Conservation (phyloP, 2,797 vertebrate species). For the Mormyrops boulengeri region DNA sequence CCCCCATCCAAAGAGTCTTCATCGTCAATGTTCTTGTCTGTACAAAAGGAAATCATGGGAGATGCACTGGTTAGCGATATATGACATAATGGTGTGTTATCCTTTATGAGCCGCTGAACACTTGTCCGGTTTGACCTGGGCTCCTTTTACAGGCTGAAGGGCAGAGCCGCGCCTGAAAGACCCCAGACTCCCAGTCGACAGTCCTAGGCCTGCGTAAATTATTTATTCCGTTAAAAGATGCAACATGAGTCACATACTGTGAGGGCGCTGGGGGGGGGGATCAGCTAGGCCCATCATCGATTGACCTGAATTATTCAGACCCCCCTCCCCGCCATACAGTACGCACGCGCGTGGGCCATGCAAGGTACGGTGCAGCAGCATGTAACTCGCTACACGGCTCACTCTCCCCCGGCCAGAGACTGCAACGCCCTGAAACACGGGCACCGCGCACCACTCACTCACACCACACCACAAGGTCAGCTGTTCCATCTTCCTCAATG, state of each 20-base stretch:
- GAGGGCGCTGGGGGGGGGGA: neutral
- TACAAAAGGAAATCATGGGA: neutral
- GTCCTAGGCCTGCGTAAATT: neutral
- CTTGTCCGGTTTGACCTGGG: neutral
- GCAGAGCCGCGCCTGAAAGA: neutral
- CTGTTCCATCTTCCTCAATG: neutral
- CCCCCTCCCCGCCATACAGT: neutral
- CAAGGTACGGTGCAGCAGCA: neutral
- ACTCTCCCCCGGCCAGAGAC: neutral
- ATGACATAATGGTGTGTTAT: neutral
- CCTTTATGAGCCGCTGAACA: neutral
- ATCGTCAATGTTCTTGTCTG: constrained; percentile 98
- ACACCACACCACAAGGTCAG: neutral
- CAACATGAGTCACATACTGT: neutral
- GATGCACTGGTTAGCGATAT: neutral
- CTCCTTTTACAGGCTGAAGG: neutral
- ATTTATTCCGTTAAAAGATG: neutral
- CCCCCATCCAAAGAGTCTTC: constrained; percentile 96
- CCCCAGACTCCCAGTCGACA: neutral
- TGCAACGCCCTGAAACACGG: neutral
- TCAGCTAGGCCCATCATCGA: neutral
- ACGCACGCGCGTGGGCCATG: neutral
- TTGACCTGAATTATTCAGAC: constrained; percentile 23
- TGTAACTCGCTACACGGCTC: neutral
- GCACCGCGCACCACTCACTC: no score